Base-by-base conservation (phyloP, 1,140 invertebrate genomes). In the Spodoptera litura region DNA sequence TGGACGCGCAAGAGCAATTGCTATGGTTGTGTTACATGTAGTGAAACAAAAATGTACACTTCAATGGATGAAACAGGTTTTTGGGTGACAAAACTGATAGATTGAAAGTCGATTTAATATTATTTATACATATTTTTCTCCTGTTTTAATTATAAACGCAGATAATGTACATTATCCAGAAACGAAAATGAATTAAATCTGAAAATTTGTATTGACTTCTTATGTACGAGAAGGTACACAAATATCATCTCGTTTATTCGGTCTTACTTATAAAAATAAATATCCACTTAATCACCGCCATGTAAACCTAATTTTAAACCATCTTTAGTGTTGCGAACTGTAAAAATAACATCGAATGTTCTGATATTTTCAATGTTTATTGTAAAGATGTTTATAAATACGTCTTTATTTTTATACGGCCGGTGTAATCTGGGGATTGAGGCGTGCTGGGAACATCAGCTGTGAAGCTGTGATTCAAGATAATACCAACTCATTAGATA, bases 1-100 rank as follows among this genome's bases (percentile, higher is more conserved):
- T 71, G 56, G 20, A 70, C 35, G 76, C 76, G 76, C 62, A 15
- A 15, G 76, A 44, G 61, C 59, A 64, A 44, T 64, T 64, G 61
- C 9, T 9, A 8, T 9, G 35, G n/a, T 5, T 2, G 35, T 15
- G 2, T 35, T 61, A 61, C 27, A 44, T 64, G 61, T 38, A 0
- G 61, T 31, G 59, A n/a, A 62, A 62, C n/a, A 25, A 38, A 13
- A 12, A 61, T 6, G 35, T 10, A 44, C 31, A 44, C 2, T 44
- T 44, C 9, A 44, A 6, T 44, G 38, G 8, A 6, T 44, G 9
- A 44, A 3, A 44, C 6, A 38, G 4, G 6, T 38, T 38, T 38
- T 38, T 38, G 2, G 2, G 6, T 38, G 35, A 38, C 6, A 38
- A 38, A 38, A 38, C 2, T 38, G 6, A 38, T 5, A 38, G 6